Evolutionary conservation across 2,113 vertebrate species (phyloP), one percentile per base, ranked within the genome.

Genomic region (Melanotaenia duboulayi): DNA sequence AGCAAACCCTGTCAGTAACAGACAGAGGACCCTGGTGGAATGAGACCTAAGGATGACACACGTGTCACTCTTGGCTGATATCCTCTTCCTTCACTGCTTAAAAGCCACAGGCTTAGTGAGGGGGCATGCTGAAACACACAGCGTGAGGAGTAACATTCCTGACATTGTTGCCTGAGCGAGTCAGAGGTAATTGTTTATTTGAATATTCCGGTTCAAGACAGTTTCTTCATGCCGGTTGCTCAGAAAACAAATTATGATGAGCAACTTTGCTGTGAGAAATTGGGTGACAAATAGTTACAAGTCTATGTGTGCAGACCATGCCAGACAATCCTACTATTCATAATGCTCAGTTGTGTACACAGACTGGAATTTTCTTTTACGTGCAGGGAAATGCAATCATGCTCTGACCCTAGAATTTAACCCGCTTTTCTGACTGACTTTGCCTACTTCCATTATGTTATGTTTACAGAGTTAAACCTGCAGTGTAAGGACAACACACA

Each of bases 141-240:
- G 20, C 39, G 73, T 1, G 7, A 13, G 56, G 13, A 74, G 83
- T 55, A 74, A 65, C 81, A 92, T 90, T 91, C 89, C 84, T 83
- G 57, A 59, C 79, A 81, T 89, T 81, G 83, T 82, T 89, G 73
- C 79, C 62, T 28, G 60, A 79, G 62, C 69, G 65, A 73, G 82
- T 90, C 76, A 68, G 62, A 74, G 64, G 51, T 91, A 92, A 90
- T 87, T 91, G 90, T 92, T 93, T 89, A 81, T 91, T 84, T 90
- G 71, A 87, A 91, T 90, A 80, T 91, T 84, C 62, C 8, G 17
- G 71, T 57, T 61, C 54, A 54, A 58, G 67, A 81, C 76, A 39
- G 72, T 75, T 87, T 91, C 80, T 60, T 51, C 23, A 12, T 80
- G 76, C 70, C 76, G 80, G 58, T 80, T 81, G 65, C 70, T 83